Conservation (phyloP, 2,113 vertebrate genomes). For the Hippocampus zosterae region DNA sequence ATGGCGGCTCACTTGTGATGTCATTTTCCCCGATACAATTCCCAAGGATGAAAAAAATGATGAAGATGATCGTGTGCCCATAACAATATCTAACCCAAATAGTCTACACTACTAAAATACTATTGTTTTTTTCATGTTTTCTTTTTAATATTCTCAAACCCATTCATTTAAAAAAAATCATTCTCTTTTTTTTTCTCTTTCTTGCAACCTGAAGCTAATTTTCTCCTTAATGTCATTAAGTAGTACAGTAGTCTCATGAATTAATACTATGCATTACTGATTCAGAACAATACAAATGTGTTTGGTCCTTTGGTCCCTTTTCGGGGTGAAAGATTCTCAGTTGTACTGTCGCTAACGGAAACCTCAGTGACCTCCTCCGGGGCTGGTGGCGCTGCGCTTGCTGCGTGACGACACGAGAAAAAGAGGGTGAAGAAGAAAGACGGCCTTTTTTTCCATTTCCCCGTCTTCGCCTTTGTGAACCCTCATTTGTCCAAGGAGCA, state of each 20-base stretch:
- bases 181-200: slow-evolving; percentile 59
- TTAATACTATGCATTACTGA: slow-evolving; percentile 79
- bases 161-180: slow-evolving; percentile 72
- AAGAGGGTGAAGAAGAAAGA: slow-evolving; percentile 71
- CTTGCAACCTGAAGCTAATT: slow-evolving; percentile 76
- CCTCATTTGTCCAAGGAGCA: slow-evolving; percentile 79
- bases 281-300: slow-evolving; percentile 77
- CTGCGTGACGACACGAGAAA: slow-evolving; percentile 69
- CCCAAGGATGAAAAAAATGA: slow-evolving; percentile 51
- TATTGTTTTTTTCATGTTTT: slow-evolving; percentile 64
- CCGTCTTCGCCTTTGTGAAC: slow-evolving; percentile 75
- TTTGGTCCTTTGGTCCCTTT: slow-evolving; percentile 83
- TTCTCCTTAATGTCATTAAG: slow-evolving; percentile 75
- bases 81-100: slow-evolving; percentile 68
- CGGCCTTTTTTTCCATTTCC: slow-evolving; percentile 60
- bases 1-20: neutral
- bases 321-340: slow-evolving; percentile 77
- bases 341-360: slow-evolving; percentile 75
- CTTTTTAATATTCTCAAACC: slow-evolving; percentile 74
- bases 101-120: slow-evolving; percentile 78
- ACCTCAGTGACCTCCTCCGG: slow-evolving; percentile 73
- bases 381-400: slow-evolving; percentile 68
- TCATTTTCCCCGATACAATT: neutral
- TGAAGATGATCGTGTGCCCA: slow-evolving; percentile 53
- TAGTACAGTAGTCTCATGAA: slow-evolving; percentile 73